phyloP scores from a whole-genome alignment of 2,888 invertebrate genomes.

The Camptogramma bilineatum region DNA sequence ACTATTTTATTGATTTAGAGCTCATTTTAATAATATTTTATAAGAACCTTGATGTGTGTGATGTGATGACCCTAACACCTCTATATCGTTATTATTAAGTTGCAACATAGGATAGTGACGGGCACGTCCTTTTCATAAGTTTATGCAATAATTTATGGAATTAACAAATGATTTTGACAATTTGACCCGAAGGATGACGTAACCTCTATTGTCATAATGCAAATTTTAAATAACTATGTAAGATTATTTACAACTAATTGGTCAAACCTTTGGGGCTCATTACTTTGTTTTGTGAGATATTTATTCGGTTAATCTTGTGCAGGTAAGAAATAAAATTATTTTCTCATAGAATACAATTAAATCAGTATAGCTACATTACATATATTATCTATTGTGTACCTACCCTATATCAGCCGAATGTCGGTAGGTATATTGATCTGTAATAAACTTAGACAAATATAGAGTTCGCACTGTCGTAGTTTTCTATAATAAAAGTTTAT shows the following conservation, averaged over 20 bases:
- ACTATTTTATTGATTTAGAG: too few species aligned
- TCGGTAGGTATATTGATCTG: too few species aligned
- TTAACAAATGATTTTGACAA: slow-evolving; percentile 32
- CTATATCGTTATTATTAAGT: slow-evolving; percentile 42
- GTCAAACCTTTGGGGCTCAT: not conserved
- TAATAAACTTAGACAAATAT: too few species aligned
- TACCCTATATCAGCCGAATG: too few species aligned
- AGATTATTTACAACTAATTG: not conserved
- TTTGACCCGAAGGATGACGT: slow-evolving; percentile 34
- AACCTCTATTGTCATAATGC: slow-evolving; percentile 10
- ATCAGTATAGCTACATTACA: too few species aligned
- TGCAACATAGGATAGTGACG: slow-evolving; percentile 43
- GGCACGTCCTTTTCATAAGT: slow-evolving; percentile 37
- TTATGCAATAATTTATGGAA: slow-evolving; percentile 37
- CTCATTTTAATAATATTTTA: too few species aligned
- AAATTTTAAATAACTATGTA: not conserved
- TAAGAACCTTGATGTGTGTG: slow-evolving; percentile 5
- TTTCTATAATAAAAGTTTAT: not conserved
- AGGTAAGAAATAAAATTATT: too few species aligned
- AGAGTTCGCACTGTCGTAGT: too few species aligned
- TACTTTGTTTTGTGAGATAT: too few species aligned
- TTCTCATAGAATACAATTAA: too few species aligned
- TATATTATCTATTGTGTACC: too few species aligned
- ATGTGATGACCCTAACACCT: slow-evolving; percentile 37
- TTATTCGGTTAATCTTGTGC: too few species aligned